Conservation (phyloP, 1,140 invertebrate genomes). For the Rhynchophorus ferrugineus region DNA sequence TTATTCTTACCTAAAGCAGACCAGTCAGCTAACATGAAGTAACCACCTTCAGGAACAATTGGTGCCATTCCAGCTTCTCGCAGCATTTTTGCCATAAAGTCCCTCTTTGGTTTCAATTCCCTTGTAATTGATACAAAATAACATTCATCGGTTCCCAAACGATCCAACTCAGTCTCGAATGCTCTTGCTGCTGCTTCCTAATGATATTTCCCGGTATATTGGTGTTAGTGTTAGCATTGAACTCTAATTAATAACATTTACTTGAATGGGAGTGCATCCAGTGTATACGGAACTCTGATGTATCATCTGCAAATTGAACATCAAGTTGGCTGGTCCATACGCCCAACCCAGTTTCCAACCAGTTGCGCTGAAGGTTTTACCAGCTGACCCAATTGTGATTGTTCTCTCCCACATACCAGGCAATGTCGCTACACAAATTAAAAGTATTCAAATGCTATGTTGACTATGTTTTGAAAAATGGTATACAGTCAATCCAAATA, state of each 20-base stretch:
- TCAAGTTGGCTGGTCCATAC: constrained; percentile 74
- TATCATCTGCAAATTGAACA: constrained; percentile 75
- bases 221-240: too few species aligned
- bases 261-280: constrained; percentile 75
- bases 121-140: constrained; percentile 74
- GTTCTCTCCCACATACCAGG: constrained; percentile 98
- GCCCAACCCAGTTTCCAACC: constrained; percentile 98
- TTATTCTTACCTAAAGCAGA: constrained; percentile 54
- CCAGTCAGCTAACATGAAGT: constrained; percentile 95
- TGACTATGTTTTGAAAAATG: too few species aligned
- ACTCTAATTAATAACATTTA: constrained; percentile 31
- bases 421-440: constrained; percentile 61
- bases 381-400: constrained; percentile 93
- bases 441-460: too few species aligned
- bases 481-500: too few species aligned
- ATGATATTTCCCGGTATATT: too few species aligned
- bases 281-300: constrained; percentile 95
- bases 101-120: constrained; percentile 77
- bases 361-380: constrained; percentile 96
- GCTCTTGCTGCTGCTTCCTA: constrained; percentile 82
- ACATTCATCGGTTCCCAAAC: constrained; percentile 67
- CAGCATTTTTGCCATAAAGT: constrained; percentile 74
- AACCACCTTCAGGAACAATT: constrained; percentile 91
- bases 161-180: constrained; percentile 78
- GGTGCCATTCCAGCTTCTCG: constrained; percentile 79